These are phyloP conservation scores for Clinocottus analis DNA, from an alignment of 2,113 vertebrate species.

Conservation along the genomic window DNA sequence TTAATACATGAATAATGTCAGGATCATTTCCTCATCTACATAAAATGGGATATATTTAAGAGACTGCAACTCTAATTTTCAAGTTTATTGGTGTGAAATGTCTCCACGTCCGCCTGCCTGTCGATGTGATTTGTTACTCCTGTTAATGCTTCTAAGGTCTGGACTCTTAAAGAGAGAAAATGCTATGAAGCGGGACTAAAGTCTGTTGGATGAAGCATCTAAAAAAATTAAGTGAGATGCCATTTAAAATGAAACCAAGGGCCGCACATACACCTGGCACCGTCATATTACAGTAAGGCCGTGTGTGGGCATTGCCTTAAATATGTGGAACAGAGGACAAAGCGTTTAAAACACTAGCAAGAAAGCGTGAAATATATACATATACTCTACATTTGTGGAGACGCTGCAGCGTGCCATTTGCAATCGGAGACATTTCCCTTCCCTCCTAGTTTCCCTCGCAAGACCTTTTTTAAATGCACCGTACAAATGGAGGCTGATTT, in stretches of 20 bases:
- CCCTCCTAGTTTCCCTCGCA: background rate
- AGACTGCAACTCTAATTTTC: background rate
- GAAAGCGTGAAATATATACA: slow-evolving; percentile 26
- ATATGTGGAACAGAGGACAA: background rate
- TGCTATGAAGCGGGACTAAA: background rate
- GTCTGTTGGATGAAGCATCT: background rate
- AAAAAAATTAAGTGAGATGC: background rate
- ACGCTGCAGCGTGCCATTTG: background rate
- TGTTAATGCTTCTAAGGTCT: background rate
- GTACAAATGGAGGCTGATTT: slow-evolving; percentile 35
- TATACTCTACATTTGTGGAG: background rate
- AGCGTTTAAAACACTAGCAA: slow-evolving; percentile 6
- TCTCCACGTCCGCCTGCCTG: background rate
- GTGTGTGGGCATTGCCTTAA: background rate
- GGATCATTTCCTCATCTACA: slow-evolving; percentile 3
- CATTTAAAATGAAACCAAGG: slow-evolving; percentile 2
- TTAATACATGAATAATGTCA: background rate
- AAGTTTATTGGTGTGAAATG: slow-evolving; percentile 21
- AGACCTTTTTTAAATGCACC: slow-evolving; percentile 20
- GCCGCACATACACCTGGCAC: background rate
- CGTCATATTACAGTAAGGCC: background rate
- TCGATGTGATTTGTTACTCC: background rate
- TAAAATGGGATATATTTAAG: slow-evolving; percentile 2
- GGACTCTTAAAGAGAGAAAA: background rate
- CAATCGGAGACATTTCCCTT: background rate